Evolutionary conservation across 2,113 vertebrate genomes (phyloP).

Genomic region (Cisticola juncidis): DNA sequence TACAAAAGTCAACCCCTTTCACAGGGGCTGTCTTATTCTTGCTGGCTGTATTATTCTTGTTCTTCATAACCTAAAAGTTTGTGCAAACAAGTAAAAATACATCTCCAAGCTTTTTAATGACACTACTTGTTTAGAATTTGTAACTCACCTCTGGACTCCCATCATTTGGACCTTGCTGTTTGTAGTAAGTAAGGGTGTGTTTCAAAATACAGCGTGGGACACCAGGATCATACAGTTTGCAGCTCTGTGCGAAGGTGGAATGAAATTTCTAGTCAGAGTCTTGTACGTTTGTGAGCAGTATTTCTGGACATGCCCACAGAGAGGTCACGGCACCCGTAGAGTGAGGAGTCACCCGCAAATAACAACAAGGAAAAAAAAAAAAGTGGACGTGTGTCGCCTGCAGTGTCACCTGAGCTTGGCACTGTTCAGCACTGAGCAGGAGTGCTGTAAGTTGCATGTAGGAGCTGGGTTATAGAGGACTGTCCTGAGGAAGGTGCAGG

Average conservation of each 20-base stretch:
- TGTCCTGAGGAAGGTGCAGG: not conserved
- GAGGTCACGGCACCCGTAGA: not conserved
- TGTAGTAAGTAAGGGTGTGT: not conserved
- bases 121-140: not conserved
- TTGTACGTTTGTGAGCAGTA: not conserved
- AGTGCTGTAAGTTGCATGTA: rapidly evolving
- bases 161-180: not conserved
- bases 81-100: not conserved
- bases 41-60: not conserved
- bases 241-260: not conserved
- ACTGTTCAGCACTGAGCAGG: rapidly evolving
- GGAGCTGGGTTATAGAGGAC: not conserved
- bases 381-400: not conserved
- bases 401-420: not conserved
- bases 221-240: not conserved
- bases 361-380: no score
- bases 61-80: not conserved
- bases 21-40: not conserved
- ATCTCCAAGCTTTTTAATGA: not conserved
- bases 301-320: not conserved
- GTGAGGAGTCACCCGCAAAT: not conserved
- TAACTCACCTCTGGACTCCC: not conserved
- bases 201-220: not conserved
- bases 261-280: not conserved
- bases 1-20: not conserved